Percentiles rank a stretch among this genome's conserved stretches.
These are phyloP conservation scores for Gymnocypris eckloni DNA, from an alignment of 2,797 vertebrate genomes.

Conservation along the genomic window DNA sequence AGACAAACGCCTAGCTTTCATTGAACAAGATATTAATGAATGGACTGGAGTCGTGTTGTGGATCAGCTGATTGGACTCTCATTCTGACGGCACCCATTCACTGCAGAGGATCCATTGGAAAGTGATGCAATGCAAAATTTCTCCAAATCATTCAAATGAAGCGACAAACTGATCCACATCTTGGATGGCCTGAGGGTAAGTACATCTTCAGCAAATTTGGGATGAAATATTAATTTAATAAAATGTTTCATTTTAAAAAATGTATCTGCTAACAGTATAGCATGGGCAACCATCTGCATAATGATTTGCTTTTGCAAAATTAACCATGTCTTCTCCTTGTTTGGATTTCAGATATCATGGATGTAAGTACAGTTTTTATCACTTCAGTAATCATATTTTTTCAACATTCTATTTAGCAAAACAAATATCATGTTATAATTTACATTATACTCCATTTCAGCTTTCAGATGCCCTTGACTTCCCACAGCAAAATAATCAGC, in stretches of 20 bases:
- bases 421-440: neutral
- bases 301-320: neutral
- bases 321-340: conserved; percentile 26
- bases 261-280: no score
- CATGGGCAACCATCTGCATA: neutral
- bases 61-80: neutral
- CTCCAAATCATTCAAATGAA: neutral
- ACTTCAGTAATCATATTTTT: neutral
- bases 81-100: neutral
- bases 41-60: neutral
- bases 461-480: conserved; percentile 64
- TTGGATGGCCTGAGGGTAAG: neutral
- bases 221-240: neutral
- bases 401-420: neutral
- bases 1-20: neutral
- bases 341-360: conserved; percentile 56
- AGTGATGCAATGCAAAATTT: neutral
- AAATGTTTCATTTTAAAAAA: neutral
- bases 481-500: conserved; percentile 14
- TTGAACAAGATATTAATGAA: neutral
- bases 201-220: neutral
- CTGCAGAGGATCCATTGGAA: neutral
- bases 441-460: conserved; percentile 36
- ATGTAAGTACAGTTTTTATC: conserved; percentile 53
- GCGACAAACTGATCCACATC: neutral